phyloP scores from a whole-genome alignment of 2,888 invertebrate genomes.

The Sclerodermus sp. region DNA sequence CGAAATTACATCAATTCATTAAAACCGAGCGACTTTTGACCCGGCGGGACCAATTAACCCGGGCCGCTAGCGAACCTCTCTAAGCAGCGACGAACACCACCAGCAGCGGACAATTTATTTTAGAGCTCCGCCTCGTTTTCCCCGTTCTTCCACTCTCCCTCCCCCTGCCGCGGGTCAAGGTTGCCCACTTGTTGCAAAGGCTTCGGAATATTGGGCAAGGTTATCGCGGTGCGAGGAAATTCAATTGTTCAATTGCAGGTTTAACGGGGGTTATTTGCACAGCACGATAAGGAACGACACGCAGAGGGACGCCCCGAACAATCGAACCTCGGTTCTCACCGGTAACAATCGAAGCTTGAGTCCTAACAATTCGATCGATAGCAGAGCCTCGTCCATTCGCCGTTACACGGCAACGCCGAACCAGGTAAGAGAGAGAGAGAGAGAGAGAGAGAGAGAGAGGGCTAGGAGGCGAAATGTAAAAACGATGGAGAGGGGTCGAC shows the following conservation, averaged over 20 bases:
- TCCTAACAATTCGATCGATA: slow-evolving; percentile 72
- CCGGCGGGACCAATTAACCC: too few relatives aligned
- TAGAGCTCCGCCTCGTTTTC: background rate
- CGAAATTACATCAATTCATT: background rate
- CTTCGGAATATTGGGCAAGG: too few relatives aligned
- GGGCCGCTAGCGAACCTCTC: too few relatives aligned
- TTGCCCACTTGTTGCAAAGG: too few relatives aligned
- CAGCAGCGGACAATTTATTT: too few relatives aligned
- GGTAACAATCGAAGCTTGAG: slow-evolving; percentile 65
- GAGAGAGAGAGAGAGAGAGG: too few relatives aligned
- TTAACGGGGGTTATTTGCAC: slow-evolving; percentile 45
- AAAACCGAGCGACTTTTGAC: background rate
- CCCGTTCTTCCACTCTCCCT: slow-evolving; percentile 21
- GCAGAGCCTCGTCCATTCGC: slow-evolving; percentile 51
- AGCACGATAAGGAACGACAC: slow-evolving; percentile 73
- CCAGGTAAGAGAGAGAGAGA: too few relatives aligned
- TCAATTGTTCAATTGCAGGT: too few relatives aligned
- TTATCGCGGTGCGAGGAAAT: too few relatives aligned
- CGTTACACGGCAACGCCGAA: slow-evolving; percentile 45
- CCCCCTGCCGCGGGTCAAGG: slow-evolving; percentile 18
- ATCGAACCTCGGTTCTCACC: slow-evolving; percentile 62
- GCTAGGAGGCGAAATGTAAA: too few relatives aligned
- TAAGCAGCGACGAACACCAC: too few relatives aligned
- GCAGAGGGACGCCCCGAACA: slow-evolving; percentile 71
- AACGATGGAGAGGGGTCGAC: too few relatives aligned